Base-by-base conservation (phyloP, 2,888 invertebrate genomes). In the Sesamia inferens region DNA sequence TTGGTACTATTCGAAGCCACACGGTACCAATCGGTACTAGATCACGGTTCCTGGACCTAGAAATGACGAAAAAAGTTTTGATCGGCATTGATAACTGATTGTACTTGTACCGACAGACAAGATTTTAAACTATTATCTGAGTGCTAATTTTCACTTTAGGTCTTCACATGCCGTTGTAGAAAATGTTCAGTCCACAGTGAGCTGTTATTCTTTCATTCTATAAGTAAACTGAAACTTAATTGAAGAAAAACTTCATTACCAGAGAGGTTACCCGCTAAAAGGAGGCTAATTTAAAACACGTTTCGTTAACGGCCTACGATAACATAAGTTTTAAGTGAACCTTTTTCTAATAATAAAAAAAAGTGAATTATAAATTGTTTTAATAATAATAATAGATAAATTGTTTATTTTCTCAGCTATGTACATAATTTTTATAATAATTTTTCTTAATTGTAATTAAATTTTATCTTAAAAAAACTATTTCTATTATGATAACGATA, bases 161-260 rank as follows among this genome's bases (percentile, higher is more conserved):
- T 11, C 11, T 42, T 11, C 11, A n/a, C 16, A 5, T 55, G 16
- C 22, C 3, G 5, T 64, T 44, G 13, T 48, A 44, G 11, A 61
- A 61, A 47, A 31, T 19, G 14, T 14, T 11, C 8, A 7, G 10
- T 1, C 13, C 13, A 31, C 14, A 55, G 48, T 19, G 14, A 11
- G 51, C 11, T 77, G 68, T 85, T 84, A 67, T 71, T 67, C n/a
- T 77, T 85, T 75, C 62, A 85, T 83, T 85, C 31, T 1, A 54
- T 63, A 64, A 68, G 58, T 58, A 59, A 74, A 68, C 74, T 71
- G 66, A 64, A 74, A 47, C 42, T 4, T 22, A 77, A 71, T 72
- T 64, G 55, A 59, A 78, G 59, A 63, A 76, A 83, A 74, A 61
- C 66, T 54, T 51, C 6, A 55, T 2, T 22, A 22, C 55, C 57